Conservation (phyloP, 2,888 invertebrate species). For the Zhengitettix transpicula region DNA sequence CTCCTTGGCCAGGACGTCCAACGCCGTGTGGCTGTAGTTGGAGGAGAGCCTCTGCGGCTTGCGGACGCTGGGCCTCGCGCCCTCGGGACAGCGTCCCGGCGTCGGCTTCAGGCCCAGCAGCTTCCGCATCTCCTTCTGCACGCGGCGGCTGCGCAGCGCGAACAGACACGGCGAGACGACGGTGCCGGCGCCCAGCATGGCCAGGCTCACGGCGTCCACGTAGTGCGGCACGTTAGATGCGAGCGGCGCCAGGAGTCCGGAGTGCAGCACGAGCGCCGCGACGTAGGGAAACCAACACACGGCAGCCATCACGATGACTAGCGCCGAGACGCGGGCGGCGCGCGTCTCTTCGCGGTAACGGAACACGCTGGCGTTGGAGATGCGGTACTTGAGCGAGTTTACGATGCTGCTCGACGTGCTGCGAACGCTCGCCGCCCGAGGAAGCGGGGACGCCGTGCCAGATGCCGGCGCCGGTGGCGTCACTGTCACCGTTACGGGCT, state of each 20-base stretch:
- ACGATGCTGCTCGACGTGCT: conserved; percentile 29
- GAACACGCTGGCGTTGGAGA: conserved; percentile 71
- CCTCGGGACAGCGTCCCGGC: neutral
- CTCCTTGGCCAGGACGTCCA: neutral
- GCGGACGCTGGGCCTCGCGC: neutral
- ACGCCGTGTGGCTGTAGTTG: neutral
- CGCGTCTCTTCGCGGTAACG: conserved; percentile 76
- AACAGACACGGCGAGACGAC: conserved; percentile 58
- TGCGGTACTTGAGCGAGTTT: conserved; percentile 58
- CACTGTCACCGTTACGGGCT: neutral
- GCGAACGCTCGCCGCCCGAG: neutral
- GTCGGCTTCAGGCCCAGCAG: conserved; percentile 27
- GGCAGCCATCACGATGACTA: conserved; percentile 53
- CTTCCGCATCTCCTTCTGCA: conserved; percentile 36
- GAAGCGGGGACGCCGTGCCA: neutral
- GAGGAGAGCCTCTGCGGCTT: neutral
- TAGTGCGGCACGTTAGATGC: conserved; percentile 17
- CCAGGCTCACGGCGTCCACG: conserved; percentile 18
- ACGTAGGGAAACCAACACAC: conserved; percentile 39
- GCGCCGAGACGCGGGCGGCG: conserved; percentile 69
- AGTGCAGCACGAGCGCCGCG: conserved; percentile 24
- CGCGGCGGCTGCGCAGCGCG: conserved; percentile 54
- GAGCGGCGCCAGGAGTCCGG: conserved; percentile 18
- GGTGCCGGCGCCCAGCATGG: conserved; percentile 41
- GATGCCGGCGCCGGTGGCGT: neutral